phyloP scores from a whole-genome alignment of 2,113 vertebrate genomes.

The Formicarius rufipectus region DNA sequence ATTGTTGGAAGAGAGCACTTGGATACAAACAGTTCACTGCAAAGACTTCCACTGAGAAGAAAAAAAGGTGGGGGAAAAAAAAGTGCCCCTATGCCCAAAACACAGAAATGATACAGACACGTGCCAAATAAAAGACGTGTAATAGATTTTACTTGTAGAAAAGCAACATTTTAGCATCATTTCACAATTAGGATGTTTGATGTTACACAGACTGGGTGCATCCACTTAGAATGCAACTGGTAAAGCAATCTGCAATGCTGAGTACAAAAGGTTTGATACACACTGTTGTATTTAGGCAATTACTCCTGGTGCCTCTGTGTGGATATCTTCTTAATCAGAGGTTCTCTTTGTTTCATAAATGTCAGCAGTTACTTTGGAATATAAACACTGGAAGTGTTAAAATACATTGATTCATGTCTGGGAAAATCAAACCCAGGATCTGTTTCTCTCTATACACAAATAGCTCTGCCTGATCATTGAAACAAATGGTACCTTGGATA shows the following conservation, averaged over 20 bases:
- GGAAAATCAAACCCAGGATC: neutral
- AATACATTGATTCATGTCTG: neutral
- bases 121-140: neutral
- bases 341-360: neutral
- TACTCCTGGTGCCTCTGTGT: neutral
- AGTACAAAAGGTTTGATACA: neutral
- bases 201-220: neutral
- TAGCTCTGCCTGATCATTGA: neutral
- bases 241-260: neutral
- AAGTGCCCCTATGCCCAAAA: accelerated
- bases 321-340: neutral
- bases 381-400: neutral
- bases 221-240: neutral
- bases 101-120: neutral
- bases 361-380: neutral
- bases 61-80: neutral
- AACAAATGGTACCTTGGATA: neutral
- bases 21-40: neutral
- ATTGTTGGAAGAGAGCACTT: neutral
- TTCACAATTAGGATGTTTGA: neutral
- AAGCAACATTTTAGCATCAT: neutral
- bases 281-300: neutral
- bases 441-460: neutral
- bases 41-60: neutral
- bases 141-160: constrained; percentile 36